phyloP scores from a whole-genome alignment of 2,113 vertebrate genomes.

The Aythya baeri region DNA sequence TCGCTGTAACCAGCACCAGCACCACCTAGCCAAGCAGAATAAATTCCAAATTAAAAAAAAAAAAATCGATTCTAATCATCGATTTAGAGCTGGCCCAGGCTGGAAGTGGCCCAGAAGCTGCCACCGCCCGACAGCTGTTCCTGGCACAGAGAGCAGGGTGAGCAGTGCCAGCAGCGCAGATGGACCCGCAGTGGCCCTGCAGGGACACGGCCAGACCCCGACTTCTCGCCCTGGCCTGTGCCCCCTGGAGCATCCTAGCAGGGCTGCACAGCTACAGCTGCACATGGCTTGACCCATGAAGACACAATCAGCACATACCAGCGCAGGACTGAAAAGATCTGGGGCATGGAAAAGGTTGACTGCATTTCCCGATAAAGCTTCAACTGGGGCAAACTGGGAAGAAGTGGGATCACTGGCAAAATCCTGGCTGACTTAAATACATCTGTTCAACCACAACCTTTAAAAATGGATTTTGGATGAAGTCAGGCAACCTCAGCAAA shows the following conservation, averaged over 20 bases:
- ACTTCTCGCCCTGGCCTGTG: fast-evolving
- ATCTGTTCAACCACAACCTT: background rate
- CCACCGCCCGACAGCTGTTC: background rate
- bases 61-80: too few relatives aligned
- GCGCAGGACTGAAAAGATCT: background rate
- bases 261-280: fast-evolving
- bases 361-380: background rate
- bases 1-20: background rate
- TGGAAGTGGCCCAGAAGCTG: background rate
- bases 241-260: background rate
- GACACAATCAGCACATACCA: background rate
- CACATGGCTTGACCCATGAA: background rate
- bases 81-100: background rate
- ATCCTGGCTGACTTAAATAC: background rate
- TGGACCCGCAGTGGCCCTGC: fast-evolving
- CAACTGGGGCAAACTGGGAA: background rate
- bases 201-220: fast-evolving
- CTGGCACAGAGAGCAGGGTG: background rate
- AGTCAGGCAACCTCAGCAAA: too few relatives aligned
- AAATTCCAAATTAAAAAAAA: background rate
- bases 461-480: background rate
- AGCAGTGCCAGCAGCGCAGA: background rate
- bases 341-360: background rate
- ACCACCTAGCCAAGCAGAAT: background rate
- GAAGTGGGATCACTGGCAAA: background rate